Conservation (phyloP, 2,888 invertebrate genomes). For the Himalopsyche kuldschensis region DNA sequence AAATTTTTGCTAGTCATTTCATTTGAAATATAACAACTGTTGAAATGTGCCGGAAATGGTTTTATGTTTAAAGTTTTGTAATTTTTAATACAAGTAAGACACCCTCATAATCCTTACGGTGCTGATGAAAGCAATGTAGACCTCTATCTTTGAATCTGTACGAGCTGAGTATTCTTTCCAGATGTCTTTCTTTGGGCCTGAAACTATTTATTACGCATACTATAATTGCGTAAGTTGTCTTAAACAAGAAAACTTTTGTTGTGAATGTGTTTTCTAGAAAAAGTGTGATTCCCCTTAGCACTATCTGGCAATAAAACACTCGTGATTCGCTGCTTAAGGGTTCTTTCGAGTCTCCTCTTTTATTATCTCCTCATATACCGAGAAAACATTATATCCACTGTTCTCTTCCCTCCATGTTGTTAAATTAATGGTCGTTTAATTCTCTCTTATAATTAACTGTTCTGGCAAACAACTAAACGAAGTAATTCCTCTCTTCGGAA, state of each 20-base stretch:
- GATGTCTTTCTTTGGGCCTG: background rate
- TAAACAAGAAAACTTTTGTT: background rate
- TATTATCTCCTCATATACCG: background rate
- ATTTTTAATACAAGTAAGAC: too few relatives aligned
- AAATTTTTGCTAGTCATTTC: too few relatives aligned
- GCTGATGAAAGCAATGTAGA: too few relatives aligned
- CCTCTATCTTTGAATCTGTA: too few relatives aligned
- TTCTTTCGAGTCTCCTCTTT: background rate
- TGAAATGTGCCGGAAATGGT: too few relatives aligned
- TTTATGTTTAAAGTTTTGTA: too few relatives aligned
- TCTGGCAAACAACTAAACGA: background rate
- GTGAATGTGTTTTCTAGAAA: background rate
- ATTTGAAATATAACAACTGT: too few relatives aligned
- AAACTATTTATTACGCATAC: background rate
- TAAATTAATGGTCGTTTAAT: background rate
- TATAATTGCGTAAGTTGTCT: background rate
- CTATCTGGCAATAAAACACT: slow-evolving; percentile 1
- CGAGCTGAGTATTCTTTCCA: too few relatives aligned
- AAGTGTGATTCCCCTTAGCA: background rate
- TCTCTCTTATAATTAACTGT: slow-evolving; percentile 1
- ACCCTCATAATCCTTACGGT: too few relatives aligned
- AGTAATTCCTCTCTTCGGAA: background rate
- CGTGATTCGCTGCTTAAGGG: background rate
- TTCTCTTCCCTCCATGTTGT: background rate
- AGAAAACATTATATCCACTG: background rate